These are phyloP conservation scores for Brachypteracias leptosomus DNA, from an alignment of 2,113 vertebrate genomes.

Conservation along the genomic window DNA sequence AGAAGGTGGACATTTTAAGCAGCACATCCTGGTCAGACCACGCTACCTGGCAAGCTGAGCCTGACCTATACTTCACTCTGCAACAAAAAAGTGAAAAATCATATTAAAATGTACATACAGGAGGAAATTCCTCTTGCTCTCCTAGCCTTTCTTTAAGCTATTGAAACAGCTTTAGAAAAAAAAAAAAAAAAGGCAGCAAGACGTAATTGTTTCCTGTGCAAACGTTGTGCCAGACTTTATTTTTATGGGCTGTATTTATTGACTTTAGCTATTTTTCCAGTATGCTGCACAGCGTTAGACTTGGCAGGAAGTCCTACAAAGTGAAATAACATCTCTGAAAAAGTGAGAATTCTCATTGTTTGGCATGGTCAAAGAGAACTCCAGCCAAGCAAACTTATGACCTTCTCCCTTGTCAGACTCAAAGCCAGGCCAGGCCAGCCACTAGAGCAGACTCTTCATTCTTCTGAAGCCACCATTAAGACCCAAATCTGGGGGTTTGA, in stretches of 20 bases:
- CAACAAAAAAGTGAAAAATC: neutral
- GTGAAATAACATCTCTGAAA: constrained; percentile 49
- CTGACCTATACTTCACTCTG: neutral
- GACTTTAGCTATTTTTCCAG: constrained; percentile 64
- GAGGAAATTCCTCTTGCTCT: constrained; percentile 7
- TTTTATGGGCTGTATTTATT: constrained; percentile 66
- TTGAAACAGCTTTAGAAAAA: neutral
- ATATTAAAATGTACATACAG: neutral
- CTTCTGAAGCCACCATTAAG: neutral
- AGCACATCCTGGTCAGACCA: neutral
- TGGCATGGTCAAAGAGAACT: constrained; percentile 12
- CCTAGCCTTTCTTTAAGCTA: neutral
- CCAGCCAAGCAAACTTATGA: constrained; percentile 52
- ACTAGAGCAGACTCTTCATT: neutral
- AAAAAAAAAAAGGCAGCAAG: neutral
- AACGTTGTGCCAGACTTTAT: constrained; percentile 35
- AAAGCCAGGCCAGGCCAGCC: neutral
- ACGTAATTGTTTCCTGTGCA: constrained; percentile 59
- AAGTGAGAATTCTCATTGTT: constrained; percentile 60
- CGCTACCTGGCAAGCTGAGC: neutral
- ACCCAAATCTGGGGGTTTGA: neutral
- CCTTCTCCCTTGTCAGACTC: constrained; percentile 5
- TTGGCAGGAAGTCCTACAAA: constrained; percentile 45
- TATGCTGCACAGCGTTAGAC: constrained; percentile 29
- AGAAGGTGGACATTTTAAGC: neutral